These are phyloP conservation scores for Babyrousa celebensis DNA, from an alignment of 2,797 vertebrate genomes.

Conservation along the genomic window DNA sequence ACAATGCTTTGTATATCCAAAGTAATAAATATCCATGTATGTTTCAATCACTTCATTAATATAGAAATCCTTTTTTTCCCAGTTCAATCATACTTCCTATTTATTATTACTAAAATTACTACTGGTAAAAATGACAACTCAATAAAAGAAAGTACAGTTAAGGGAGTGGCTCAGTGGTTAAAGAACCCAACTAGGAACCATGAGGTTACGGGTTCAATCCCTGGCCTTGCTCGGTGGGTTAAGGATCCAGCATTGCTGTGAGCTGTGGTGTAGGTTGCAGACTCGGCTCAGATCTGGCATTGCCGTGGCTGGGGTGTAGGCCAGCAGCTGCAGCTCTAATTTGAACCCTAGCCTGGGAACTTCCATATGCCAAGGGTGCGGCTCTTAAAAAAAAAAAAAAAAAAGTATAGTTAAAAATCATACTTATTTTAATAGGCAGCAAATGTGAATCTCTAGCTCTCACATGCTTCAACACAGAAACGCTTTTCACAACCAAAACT, in stretches of 20 bases:
- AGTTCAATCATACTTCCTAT: not conserved
- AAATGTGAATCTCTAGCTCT: slow-evolving; percentile 28
- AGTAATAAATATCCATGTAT: slow-evolving; percentile 5
- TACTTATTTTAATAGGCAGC: slow-evolving; percentile 16
- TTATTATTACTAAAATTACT: slow-evolving; percentile 37
- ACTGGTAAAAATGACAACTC: slow-evolving; percentile 1
- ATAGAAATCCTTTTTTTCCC: slow-evolving; percentile 14
- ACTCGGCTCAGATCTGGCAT: too few species aligned
- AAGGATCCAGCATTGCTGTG: too few species aligned
- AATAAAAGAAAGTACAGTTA: not conserved
- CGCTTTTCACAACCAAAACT: slow-evolving; percentile 52
- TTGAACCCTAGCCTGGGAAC: too few species aligned
- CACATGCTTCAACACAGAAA: slow-evolving; percentile 54
- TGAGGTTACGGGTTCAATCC: too few species aligned
- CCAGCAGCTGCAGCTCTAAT: too few species aligned
- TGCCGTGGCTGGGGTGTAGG: too few species aligned
- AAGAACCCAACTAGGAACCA: too few species aligned
- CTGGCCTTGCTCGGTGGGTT: too few species aligned
- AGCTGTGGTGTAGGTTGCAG: too few species aligned
- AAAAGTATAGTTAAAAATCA: slow-evolving; percentile 18
- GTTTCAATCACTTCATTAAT: slow-evolving; percentile 53
- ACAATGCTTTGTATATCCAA: slow-evolving; percentile 42
- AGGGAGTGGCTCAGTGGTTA: too few species aligned
- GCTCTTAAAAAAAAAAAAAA: too few species aligned
- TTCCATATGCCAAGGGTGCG: too few species aligned